phyloP scores from a whole-genome alignment of 1,140 invertebrate genomes.

The Neodiprion pinetum region DNA sequence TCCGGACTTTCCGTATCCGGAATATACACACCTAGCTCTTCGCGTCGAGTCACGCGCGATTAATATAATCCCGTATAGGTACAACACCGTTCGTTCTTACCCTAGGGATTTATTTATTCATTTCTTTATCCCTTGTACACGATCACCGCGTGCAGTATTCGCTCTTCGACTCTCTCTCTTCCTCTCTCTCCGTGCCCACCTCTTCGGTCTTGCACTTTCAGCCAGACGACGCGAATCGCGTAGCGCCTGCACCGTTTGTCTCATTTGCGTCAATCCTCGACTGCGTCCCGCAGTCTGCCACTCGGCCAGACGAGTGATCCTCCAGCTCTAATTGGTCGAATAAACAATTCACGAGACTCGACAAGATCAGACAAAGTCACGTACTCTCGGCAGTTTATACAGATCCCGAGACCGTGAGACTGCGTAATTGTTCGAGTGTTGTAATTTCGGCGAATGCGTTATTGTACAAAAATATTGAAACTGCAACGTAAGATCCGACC shows the following conservation, averaged over 20 bases:
- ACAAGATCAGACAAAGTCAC: too few species aligned
- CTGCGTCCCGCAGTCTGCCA: too few species aligned
- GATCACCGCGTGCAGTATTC: not conserved
- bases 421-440: too few species aligned
- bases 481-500: too few species aligned
- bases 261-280: not conserved
- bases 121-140: not conserved
- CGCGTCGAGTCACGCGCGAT: not conserved
- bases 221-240: not conserved
- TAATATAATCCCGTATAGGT: not conserved
- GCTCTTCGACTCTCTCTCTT: not conserved
- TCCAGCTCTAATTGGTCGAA: not conserved
- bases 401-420: too few species aligned
- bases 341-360: not conserved
- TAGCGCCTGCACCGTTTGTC: not conserved
- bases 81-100: not conserved
- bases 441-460: too few species aligned
- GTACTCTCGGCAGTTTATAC: too few species aligned
- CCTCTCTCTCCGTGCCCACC: not conserved
- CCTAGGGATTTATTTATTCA: not conserved
- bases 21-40: not conserved
- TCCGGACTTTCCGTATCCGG: slow-evolving; percentile 37
- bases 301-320: not conserved
- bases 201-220: not conserved
- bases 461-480: too few species aligned